phyloP scores from a whole-genome alignment of 2,888 invertebrate genomes.

The Liodrosophila aerea region DNA sequence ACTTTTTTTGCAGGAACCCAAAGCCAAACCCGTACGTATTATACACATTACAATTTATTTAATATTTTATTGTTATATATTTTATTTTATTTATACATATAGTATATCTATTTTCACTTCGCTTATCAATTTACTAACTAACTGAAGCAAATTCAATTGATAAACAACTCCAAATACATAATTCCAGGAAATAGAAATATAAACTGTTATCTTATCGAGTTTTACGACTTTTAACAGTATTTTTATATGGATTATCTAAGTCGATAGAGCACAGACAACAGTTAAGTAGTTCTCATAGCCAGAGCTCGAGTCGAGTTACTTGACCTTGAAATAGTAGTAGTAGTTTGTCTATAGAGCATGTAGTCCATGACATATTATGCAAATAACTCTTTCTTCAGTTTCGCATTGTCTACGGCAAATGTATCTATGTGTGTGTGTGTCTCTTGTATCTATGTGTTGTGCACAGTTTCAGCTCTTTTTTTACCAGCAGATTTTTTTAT shows the following conservation, averaged over 20 bases:
- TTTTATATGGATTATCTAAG: too few relatives aligned
- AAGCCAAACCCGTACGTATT: conserved; percentile 79
- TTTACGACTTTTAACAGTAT: not conserved
- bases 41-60: conserved; percentile 8
- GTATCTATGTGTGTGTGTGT: conserved; percentile 19
- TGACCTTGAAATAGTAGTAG: conserved; percentile 18
- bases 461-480: conserved; percentile 30
- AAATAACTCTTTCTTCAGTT: conserved; percentile 23
- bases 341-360: not conserved
- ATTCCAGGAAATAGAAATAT: not conserved
- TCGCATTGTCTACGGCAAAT: conserved; percentile 43
- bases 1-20: conserved; percentile 74
- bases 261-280: too few relatives aligned
- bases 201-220: conserved; percentile 7
- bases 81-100: conserved; percentile 23
- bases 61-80: too few relatives aligned
- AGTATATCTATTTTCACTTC: not conserved
- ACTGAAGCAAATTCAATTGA: not conserved
- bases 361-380: conserved; percentile 29
- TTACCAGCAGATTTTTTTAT: conserved; percentile 65
- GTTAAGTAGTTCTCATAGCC: too few relatives aligned
- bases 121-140: conserved; percentile 20
- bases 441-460: conserved; percentile 17
- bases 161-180: not conserved
- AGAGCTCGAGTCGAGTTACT: not conserved